phyloP scores from a whole-genome alignment of 2,113 vertebrate genomes.

The Entomyzon cyanotis region DNA sequence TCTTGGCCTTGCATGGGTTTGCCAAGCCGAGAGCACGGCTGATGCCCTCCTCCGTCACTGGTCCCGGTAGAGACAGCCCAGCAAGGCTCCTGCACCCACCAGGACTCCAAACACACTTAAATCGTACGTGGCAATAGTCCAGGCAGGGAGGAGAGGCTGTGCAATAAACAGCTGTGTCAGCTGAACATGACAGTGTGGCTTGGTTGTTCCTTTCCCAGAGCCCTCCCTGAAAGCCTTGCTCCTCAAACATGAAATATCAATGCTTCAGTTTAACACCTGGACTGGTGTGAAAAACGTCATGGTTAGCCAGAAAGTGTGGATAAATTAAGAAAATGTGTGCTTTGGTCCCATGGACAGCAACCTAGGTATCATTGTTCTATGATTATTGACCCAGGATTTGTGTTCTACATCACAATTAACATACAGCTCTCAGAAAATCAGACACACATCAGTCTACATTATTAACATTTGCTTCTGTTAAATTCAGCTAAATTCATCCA shows the following conservation, averaged over 20 bases:
- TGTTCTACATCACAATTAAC: not conserved
- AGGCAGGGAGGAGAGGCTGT: slow-evolving; percentile 21
- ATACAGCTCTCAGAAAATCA: not conserved
- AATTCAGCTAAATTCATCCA: not conserved
- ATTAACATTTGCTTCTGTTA: not conserved
- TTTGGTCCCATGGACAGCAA: not conserved
- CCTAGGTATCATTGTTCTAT: not conserved
- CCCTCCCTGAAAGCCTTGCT: not conserved
- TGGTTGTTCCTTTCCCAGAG: not conserved
- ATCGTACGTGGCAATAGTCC: not conserved
- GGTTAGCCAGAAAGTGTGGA: not conserved
- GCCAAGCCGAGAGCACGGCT: not conserved
- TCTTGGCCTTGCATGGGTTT: not conserved
- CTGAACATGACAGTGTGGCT: not conserved
- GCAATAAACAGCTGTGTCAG: slow-evolving; percentile 20
- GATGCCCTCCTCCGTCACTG: not conserved
- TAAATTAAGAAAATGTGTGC: not conserved
- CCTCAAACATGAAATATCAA: not conserved
- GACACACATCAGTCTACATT: fast-evolving
- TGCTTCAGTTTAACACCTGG: not conserved
- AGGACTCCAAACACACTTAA: slow-evolving; percentile 32
- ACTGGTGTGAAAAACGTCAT: not conserved
- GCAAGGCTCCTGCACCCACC: slow-evolving; percentile 7
- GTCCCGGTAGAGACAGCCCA: not conserved
- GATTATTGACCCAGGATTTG: not conserved